A percentile compares a stretch with the other conserved stretches of the same genome.
Conservation (phyloP, 2,113 vertebrate species). For the Tauraco erythrolophus region DNA sequence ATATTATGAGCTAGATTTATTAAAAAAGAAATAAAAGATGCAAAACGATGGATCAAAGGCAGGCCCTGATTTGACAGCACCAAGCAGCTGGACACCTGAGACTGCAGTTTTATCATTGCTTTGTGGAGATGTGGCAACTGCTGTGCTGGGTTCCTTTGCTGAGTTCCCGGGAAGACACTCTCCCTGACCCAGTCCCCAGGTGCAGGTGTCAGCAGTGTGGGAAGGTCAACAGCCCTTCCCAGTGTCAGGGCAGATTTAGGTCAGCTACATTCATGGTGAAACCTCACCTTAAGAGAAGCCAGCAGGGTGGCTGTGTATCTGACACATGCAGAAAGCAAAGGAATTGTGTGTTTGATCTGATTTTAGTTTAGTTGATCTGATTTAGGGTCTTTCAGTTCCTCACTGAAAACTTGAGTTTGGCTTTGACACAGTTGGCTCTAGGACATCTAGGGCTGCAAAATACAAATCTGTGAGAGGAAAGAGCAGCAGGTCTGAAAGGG, state of each 20-base stretch:
- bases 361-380: too few relatives aligned
- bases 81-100: neutral
- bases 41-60: neutral
- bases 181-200: neutral
- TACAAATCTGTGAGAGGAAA: neutral
- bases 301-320: neutral
- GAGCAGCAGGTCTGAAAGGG: neutral
- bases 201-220: neutral
- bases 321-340: neutral
- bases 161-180: neutral
- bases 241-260: neutral
- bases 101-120: neutral
- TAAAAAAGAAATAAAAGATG: neutral
- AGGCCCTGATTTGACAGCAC: neutral
- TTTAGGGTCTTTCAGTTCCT: neutral
- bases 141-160: neutral
- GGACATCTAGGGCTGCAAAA: neutral
- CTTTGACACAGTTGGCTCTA: neutral
- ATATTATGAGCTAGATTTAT: neutral
- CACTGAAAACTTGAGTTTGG: neutral
- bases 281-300: neutral
- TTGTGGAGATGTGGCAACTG: neutral
- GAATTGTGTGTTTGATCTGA: neutral
- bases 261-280: neutral
- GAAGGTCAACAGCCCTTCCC: neutral